A percentile compares a stretch with the other conserved stretches of the same genome.
Conservation (phyloP, 2,797 vertebrate genomes). For the Simalia tracyae region DNA sequence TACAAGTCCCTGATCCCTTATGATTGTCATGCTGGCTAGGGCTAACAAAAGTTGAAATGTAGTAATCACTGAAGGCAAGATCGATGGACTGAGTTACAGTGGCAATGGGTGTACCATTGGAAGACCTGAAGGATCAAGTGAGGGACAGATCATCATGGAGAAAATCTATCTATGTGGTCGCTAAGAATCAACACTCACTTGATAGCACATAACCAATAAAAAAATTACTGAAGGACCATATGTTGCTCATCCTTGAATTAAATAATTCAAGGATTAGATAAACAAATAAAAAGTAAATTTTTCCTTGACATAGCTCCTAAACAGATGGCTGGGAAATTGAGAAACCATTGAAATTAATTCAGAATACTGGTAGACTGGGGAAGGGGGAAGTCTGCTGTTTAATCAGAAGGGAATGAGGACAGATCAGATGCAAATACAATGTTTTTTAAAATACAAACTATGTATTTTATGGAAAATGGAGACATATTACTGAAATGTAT, state of each 20-base stretch:
- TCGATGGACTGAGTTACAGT: background rate
- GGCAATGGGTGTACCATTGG: background rate
- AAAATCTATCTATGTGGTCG: background rate
- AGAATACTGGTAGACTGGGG: background rate
- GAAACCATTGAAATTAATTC: background rate
- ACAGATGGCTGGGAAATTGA: background rate
- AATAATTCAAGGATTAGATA: background rate
- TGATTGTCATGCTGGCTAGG: background rate
- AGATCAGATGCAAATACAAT: background rate
- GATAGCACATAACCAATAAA: background rate
- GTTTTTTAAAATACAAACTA: background rate
- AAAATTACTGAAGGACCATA: background rate
- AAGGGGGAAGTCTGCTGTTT: background rate
- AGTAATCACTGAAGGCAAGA: background rate
- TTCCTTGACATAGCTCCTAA: background rate
- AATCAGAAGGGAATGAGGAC: background rate
- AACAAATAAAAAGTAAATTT: background rate
- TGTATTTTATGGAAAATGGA: background rate
- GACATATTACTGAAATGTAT: background rate
- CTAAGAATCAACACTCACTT: background rate
- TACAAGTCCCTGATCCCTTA: background rate
- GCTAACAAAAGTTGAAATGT: background rate
- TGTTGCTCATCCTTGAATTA: background rate
- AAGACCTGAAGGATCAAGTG: background rate
- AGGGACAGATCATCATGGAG: background rate